These are phyloP conservation scores for Morone saxatilis DNA, from an alignment of 2,113 vertebrate genomes.

Conservation along the genomic window DNA sequence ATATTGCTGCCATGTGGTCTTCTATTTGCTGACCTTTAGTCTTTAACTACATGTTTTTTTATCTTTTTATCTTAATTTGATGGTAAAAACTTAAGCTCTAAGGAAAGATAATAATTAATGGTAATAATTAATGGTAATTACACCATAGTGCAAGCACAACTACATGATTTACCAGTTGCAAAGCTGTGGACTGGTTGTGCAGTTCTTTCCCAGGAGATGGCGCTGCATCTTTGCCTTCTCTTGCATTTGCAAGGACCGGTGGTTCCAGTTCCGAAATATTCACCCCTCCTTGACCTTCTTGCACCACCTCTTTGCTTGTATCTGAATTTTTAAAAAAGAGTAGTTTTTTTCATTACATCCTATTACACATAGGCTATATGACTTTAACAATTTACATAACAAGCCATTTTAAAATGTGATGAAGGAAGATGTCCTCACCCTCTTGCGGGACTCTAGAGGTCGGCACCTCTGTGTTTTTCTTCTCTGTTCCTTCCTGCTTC, in stretches of 20 bases:
- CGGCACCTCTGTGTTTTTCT: constrained; percentile 59
- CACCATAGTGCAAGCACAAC: background rate
- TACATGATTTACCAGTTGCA: constrained; percentile 72
- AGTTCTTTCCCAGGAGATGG: constrained; percentile 71
- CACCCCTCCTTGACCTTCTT: constrained; percentile 33
- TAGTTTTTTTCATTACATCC: background rate
- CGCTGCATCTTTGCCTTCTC: constrained; percentile 48
- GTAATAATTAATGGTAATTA: too few relatives aligned
- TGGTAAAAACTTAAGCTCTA: too few relatives aligned
- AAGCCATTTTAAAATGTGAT: background rate
- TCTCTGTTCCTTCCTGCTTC: constrained; percentile 67
- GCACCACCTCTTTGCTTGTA: constrained; percentile 49
- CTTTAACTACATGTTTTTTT: too few relatives aligned
- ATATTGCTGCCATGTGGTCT: too few relatives aligned
- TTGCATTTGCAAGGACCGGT: constrained; percentile 33
- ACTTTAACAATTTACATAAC: background rate
- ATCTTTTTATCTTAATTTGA: too few relatives aligned
- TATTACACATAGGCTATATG: background rate
- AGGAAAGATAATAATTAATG: background rate
- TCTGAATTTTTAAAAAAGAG: constrained; percentile 41
- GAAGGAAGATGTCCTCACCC: constrained; percentile 64
- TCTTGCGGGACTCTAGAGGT: constrained; percentile 47
- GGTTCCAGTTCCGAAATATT: constrained; percentile 64
- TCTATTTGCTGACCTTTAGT: too few relatives aligned
- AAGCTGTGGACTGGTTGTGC: constrained; percentile 44